Percentiles rank a stretch among this genome's conserved stretches.
These are phyloP conservation scores for Caradrina clavipalpis DNA, from an alignment of 2,888 invertebrate genomes.

Conservation along the genomic window DNA sequence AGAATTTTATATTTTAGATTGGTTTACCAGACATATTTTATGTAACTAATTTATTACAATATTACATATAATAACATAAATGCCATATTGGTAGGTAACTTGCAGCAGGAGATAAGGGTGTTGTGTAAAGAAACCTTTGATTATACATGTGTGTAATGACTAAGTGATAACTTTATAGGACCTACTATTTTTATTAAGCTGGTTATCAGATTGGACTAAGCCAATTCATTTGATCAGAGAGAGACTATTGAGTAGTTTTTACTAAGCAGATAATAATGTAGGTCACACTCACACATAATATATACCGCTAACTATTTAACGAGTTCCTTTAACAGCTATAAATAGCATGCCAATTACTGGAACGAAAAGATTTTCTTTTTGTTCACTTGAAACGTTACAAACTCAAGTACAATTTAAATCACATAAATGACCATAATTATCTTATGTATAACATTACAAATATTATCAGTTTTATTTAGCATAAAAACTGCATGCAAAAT, in stretches of 20 bases:
- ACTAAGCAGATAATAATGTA: slow-evolving; percentile 41
- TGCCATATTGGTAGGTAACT: background rate
- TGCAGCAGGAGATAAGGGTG: slow-evolving; percentile 6
- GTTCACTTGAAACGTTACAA: background rate
- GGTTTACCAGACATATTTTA: background rate
- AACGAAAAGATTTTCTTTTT: slow-evolving; percentile 9
- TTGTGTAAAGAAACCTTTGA: background rate
- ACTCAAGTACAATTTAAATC: slow-evolving; percentile 3
- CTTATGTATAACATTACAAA: background rate
- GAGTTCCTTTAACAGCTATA: slow-evolving; percentile 20
- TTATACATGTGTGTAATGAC: background rate
- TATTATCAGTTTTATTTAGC: background rate
- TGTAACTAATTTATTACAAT: background rate
- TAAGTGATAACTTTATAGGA: slow-evolving; percentile 14
- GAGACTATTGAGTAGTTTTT: slow-evolving; percentile 24
- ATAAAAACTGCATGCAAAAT: slow-evolving; percentile 16
- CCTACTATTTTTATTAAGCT: background rate
- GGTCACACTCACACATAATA: slow-evolving; percentile 31
- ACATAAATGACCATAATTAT: background rate
- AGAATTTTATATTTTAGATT: background rate
- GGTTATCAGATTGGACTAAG: slow-evolving; percentile 21
- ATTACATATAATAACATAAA: no score
- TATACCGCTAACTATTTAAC: slow-evolving; percentile 21
- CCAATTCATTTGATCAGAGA: slow-evolving; percentile 18
- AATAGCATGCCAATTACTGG: slow-evolving; percentile 39